Base-by-base conservation (phyloP, 2,113 vertebrate genomes). In the Odontesthes bonariensis region DNA sequence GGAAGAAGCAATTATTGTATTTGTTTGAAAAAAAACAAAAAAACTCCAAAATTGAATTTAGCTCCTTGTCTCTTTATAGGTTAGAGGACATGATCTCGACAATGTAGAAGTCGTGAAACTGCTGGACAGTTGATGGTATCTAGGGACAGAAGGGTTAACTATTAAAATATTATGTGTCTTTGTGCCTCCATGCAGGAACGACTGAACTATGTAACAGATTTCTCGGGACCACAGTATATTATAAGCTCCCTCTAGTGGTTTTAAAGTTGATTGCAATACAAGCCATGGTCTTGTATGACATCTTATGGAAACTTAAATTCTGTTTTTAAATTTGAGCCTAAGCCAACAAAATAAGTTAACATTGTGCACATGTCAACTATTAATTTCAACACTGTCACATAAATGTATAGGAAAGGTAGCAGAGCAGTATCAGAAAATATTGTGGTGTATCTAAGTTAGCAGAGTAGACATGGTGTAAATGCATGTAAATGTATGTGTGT, bases 231-330 rank as follows among this genome's bases (percentile, higher is more conserved):
- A 63, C 46, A 69, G 85, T 75, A 93, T 84, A 88, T 83, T 90
- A 63, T 66, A 93, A 88, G 91, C 93, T 84, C 93, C 93, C 92
- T 93, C 93, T 95, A 91, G 93, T 94, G 94, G 93, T 60, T 69
- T 51, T 46, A 86, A 8, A 85, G 61, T 20, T 73, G 55, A 86
- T 12, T 86, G 78, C 81, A 68, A 49, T 35, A 5, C 53, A 44
- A 73, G 40, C 54, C 19, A 53, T 38, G 11, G 35, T 20, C 5
- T 9, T 7, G 4, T 11, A 47, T 14, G 2, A n/a, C 49, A 58
- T 38, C 2, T 27, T 14, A 49, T 80, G 19, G 10, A 60, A 44
- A 47, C n/a, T 65, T 42, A 32, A 31, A 40, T 56, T 55, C 32
- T 40, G 38, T 35, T 60, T 59, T 14, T 3, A 49, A 60, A 65